Conservation (phyloP, 2,888 invertebrate genomes). For the Cylindroiulus punctatus region DNA sequence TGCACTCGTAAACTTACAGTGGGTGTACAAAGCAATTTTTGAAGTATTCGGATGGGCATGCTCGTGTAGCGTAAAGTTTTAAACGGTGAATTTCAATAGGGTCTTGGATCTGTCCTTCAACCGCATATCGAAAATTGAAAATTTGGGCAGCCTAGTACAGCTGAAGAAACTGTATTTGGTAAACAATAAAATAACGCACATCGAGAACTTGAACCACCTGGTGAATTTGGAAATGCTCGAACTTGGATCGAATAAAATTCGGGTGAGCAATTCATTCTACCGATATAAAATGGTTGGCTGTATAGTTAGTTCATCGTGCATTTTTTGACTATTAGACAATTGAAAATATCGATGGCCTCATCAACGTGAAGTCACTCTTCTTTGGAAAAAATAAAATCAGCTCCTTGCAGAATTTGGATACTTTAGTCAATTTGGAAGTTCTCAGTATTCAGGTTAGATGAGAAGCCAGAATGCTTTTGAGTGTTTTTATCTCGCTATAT, state of each 20-base stretch:
- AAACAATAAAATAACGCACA: constrained; percentile 86
- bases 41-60: too few species aligned
- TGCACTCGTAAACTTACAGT: constrained; percentile 87
- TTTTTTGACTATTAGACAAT: constrained; percentile 73
- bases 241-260: constrained; percentile 92
- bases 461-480: background rate
- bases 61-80: too few species aligned
- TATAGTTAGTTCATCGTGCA: too few species aligned
- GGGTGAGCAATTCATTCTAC: constrained; percentile 73
- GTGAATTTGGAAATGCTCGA: constrained; percentile 85
- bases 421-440: constrained; percentile 77
- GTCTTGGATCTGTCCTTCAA: constrained; percentile 95
- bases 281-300: too few species aligned
- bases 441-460: constrained; percentile 80
- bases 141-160: constrained; percentile 78
- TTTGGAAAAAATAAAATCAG: constrained; percentile 95
- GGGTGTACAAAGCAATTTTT: constrained; percentile 66
- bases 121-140: constrained; percentile 85
- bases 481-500: background rate
- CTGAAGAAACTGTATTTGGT: constrained; percentile 86
- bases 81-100: constrained; percentile 69
- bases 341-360: constrained; percentile 82
- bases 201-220: constrained; percentile 86
- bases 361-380: constrained; percentile 80
- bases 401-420: constrained; percentile 83